phyloP scores from a whole-genome alignment of 1,140 invertebrate species.

The Danaus melanippus region DNA sequence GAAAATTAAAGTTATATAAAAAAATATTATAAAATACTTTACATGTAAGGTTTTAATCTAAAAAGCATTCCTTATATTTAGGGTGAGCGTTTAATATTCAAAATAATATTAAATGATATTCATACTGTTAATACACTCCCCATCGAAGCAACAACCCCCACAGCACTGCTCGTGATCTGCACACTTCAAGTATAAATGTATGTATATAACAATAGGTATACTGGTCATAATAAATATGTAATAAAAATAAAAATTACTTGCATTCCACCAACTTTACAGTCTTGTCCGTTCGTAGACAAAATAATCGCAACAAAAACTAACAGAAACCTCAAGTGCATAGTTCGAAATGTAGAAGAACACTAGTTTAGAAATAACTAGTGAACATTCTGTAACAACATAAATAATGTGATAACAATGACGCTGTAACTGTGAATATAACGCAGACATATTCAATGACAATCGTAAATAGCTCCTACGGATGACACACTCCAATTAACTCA shows the following conservation, averaged over 20 bases:
- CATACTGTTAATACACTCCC: constrained; percentile 50
- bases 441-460: too few relatives aligned
- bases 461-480: too few relatives aligned
- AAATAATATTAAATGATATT: constrained; percentile 1
- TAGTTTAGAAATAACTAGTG: constrained; percentile 5
- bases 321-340: constrained; percentile 17
- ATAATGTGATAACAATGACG: constrained; percentile 8
- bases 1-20: constrained; percentile 8
- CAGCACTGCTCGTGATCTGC: constrained; percentile 47
- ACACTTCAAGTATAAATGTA: constrained; percentile 27
- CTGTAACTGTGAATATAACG: constrained; percentile 1
- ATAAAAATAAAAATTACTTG: constrained; percentile 24
- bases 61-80: too few relatives aligned
- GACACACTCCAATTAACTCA: not conserved
- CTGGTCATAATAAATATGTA: constrained; percentile 9
- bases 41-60: too few relatives aligned
- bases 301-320: constrained; percentile 15
- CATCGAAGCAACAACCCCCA: constrained; percentile 51
- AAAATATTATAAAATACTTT: too few relatives aligned
- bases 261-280: constrained; percentile 43
- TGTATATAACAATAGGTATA: constrained; percentile 1
- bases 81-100: too few relatives aligned
- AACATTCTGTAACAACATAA: constrained; percentile 3
- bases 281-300: constrained; percentile 23
- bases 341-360: constrained; percentile 13